Evolutionary conservation across 2,113 vertebrate genomes (phyloP).

Genomic region (Phyllostomus discolor): DNA sequence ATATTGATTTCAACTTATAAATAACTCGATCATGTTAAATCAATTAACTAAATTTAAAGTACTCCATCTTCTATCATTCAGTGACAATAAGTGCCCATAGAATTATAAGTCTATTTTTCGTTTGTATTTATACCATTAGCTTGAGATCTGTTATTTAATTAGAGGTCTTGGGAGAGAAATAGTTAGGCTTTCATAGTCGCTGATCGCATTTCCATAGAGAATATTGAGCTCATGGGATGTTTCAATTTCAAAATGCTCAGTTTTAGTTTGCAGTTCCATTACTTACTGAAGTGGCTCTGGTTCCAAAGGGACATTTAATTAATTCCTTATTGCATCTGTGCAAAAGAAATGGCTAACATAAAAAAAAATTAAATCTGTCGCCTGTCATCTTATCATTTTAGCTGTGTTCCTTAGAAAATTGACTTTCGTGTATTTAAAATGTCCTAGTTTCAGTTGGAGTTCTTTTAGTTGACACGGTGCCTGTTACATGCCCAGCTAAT

Average conservation of each 20-base stretch:
- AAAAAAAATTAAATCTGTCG: background rate
- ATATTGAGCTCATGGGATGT: background rate
- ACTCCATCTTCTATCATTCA: background rate
- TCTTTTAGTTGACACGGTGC: background rate
- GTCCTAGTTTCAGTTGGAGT: background rate
- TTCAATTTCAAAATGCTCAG: slow-evolving; percentile 5
- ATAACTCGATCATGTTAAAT: background rate
- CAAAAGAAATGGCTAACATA: background rate
- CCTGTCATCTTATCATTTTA: background rate
- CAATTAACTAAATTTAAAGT: background rate
- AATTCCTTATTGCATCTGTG: slow-evolving; percentile 7
- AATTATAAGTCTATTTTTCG: background rate
- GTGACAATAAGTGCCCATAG: background rate
- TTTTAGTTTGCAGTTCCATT: background rate
- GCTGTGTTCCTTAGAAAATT: background rate
- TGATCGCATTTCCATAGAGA: background rate
- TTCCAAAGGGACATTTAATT: slow-evolving; percentile 2
- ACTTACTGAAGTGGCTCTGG: background rate
- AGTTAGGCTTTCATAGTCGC: background rate
- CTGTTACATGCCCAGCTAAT: background rate
- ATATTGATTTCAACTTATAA: background rate
- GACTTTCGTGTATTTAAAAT: background rate
- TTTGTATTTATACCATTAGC: background rate
- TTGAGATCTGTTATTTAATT: background rate
- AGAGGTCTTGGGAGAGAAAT: background rate